Percentiles rank a stretch among this genome's conserved stretches.
These are phyloP conservation scores for Denticeps clupeoides DNA, from an alignment of 2,797 vertebrate species.

Conservation along the genomic window DNA sequence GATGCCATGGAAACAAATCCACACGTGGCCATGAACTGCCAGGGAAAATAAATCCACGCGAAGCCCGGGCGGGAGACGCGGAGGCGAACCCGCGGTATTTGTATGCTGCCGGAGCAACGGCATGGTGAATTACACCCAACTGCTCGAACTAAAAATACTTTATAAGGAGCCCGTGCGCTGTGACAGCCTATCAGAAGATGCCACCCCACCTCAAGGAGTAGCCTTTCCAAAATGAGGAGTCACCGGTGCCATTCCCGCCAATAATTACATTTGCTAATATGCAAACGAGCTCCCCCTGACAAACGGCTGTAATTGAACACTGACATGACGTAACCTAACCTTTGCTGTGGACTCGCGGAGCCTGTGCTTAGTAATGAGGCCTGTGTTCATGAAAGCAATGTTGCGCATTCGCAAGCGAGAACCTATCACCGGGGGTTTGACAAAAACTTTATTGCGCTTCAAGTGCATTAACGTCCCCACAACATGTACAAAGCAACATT, in stretches of 20 bases:
- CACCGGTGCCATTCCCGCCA: conserved; percentile 7
- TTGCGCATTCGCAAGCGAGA: no score
- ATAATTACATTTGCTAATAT: conserved; percentile 32
- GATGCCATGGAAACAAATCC: conserved; percentile 46
- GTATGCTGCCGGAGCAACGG: no score
- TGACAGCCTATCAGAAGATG: no score
- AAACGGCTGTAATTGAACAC: conserved; percentile 32
- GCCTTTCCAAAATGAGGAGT: no score
- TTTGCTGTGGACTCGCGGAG: conserved; percentile 21
- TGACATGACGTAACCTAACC: conserved; percentile 17
- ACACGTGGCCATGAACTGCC: conserved; percentile 30
- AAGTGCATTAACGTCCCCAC: no score
- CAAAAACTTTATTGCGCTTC: no score
- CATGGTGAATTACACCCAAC: conserved; percentile 9
- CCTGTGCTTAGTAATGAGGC: conserved; percentile 29
- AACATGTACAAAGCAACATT: no score
- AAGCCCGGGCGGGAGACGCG: conserved; percentile 13
- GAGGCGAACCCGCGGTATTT: conserved; percentile 3
- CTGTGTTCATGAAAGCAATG: conserved; percentile 5
- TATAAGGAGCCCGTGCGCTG: no score
- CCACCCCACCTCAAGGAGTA: no score
- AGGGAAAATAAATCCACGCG: no score
- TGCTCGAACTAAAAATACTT: conserved; percentile 9
- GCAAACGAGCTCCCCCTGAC: no score
- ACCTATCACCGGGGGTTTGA: no score